Evolutionary conservation across 2,113 vertebrate species (phyloP).

Genomic region (Neodontobutis hainanensis): DNA sequence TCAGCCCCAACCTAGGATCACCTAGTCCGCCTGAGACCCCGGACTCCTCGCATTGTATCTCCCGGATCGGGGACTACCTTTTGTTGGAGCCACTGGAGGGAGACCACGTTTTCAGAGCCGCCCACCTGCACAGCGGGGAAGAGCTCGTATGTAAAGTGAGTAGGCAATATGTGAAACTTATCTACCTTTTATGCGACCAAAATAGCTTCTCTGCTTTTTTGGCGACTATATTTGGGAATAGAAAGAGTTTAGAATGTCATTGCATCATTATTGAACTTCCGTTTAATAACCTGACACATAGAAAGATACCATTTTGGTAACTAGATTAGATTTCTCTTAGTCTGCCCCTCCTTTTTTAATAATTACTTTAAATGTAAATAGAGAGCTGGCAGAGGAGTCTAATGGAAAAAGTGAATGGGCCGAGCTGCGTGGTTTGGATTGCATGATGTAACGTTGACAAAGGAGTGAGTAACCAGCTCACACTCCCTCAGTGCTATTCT

Average conservation of each 20-base stretch:
- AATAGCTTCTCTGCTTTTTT: background rate
- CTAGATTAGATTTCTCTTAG: slow-evolving; percentile 4
- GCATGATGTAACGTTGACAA: slow-evolving; percentile 79
- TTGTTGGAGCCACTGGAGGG: slow-evolving; percentile 98
- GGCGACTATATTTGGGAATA: background rate
- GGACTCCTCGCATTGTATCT: slow-evolving; percentile 97
- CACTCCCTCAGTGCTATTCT: slow-evolving; percentile 44
- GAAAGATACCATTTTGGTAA: background rate
- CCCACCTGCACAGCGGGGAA: slow-evolving; percentile 97
- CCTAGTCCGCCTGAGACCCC: slow-evolving; percentile 99
- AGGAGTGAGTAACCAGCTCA: slow-evolving; percentile 71
- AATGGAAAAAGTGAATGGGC: slow-evolving; percentile 77
- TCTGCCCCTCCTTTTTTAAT: slow-evolving; percentile 40
- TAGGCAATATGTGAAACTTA: slow-evolving; percentile 3
- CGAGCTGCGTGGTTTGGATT: slow-evolving; percentile 67
- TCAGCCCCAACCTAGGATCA: slow-evolving; percentile 97
- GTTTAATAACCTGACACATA: background rate
- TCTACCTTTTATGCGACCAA: slow-evolving; percentile 5
- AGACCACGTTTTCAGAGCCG: slow-evolving; percentile 97
- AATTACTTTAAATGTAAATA: slow-evolving; percentile 65
- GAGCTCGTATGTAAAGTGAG: slow-evolving; percentile 98
- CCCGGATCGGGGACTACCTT: slow-evolving; percentile 98
- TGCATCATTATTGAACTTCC: background rate
- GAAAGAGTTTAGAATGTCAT: background rate
- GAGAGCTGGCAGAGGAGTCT: slow-evolving; percentile 63